Evolutionary conservation across 2,888 invertebrate genomes (phyloP).

Genomic region (Philonicus albiceps): DNA sequence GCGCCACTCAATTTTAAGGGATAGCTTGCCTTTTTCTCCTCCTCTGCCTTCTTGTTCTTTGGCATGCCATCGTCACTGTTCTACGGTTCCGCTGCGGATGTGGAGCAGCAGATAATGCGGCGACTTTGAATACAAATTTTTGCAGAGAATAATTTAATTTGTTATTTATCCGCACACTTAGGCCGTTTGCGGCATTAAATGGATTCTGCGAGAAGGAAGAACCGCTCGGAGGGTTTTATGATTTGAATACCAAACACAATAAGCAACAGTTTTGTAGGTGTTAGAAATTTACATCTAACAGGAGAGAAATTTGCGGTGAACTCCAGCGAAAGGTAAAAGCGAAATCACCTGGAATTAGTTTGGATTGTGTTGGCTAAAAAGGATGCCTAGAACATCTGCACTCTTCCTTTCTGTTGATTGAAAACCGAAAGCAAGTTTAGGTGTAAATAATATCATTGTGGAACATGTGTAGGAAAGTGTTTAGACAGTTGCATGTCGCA

Average conservation of each 20-base stretch:
- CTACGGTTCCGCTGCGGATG: conserved; percentile 8
- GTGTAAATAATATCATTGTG: background rate
- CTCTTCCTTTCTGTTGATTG: background rate
- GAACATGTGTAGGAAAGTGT: background rate
- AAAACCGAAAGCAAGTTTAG: background rate
- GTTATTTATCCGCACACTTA: background rate
- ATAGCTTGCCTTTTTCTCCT: background rate
- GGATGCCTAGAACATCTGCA: background rate
- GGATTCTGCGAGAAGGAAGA: background rate
- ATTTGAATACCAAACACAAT: background rate
- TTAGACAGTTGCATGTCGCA: background rate
- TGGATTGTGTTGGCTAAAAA: background rate
- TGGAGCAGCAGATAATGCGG: conserved; percentile 2
- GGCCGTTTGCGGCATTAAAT: background rate
- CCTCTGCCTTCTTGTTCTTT: background rate
- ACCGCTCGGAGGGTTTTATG: background rate
- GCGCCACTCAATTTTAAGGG: conserved; percentile 15
- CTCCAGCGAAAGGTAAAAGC: background rate
- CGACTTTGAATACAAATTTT: background rate
- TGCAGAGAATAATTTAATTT: background rate
- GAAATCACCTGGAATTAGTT: background rate
- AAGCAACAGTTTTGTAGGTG: background rate
- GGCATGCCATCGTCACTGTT: background rate
- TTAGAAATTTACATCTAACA: background rate
- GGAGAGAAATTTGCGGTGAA: background rate